Conservation (phyloP, 1,140 invertebrate species). For the Tetranychus urticae region DNA sequence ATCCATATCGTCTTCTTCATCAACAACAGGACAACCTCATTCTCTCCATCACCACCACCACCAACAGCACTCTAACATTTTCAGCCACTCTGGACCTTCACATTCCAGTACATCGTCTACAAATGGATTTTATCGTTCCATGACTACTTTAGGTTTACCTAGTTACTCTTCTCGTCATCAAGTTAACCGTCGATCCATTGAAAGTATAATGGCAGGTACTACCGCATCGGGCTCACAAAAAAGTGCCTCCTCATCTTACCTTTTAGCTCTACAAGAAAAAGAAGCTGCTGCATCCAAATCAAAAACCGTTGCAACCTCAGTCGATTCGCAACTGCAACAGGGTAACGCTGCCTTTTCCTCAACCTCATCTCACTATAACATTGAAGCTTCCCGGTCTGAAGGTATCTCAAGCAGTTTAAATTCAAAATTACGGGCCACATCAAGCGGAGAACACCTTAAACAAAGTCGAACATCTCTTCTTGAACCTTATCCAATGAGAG, state of each 20-base stretch:
- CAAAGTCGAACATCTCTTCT: neutral
- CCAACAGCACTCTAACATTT: neutral
- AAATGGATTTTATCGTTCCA: conserved; percentile 4
- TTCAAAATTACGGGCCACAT: neutral
- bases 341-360: neutral
- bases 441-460: neutral
- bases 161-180: neutral
- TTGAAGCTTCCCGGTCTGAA: conserved; percentile 4
- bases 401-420: neutral
- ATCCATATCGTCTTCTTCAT: neutral
- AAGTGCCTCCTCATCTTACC: conserved; percentile 7
- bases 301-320: conserved; percentile 4
- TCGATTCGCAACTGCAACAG: conserved; percentile 5
- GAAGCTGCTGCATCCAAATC: conserved; percentile 1
- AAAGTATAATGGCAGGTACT: neutral
- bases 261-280: conserved; percentile 6
- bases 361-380: conserved; percentile 7
- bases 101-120: neutral
- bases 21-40: neutral
- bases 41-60: conserved; percentile 4
- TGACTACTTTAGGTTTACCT: conserved; percentile 1
- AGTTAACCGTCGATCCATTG: conserved; percentile 4
- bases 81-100: neutral
- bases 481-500: conserved; percentile 42
- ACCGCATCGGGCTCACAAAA: conserved; percentile 5